Conservation (phyloP, 1,140 invertebrate genomes). For the Batillaria attramentaria region DNA sequence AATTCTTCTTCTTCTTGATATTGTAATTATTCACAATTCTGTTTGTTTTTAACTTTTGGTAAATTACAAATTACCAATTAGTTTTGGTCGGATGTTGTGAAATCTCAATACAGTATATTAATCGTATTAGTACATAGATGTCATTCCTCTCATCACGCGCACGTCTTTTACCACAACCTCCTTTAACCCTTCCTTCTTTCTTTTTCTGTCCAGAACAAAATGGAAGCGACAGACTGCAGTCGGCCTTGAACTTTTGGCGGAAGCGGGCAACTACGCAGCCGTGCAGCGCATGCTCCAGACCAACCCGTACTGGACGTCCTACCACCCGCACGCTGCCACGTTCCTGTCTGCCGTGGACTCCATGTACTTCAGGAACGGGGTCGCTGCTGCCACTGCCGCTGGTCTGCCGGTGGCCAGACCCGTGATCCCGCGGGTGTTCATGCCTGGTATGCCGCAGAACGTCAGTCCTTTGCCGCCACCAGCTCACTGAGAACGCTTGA, state of each 20-base stretch:
- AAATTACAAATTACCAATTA: too few species aligned
- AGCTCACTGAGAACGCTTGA: too few species aligned
- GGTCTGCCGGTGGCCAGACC: conserved; percentile 66
- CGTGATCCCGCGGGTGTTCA: conserved; percentile 57
- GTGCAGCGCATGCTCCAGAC: conserved; percentile 93
- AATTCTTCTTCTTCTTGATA: too few species aligned
- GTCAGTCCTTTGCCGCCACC: conserved; percentile 55
- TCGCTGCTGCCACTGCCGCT: conserved; percentile 40
- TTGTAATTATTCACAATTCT: too few species aligned
- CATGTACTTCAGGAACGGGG: conserved; percentile 69
- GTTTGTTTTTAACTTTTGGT: too few species aligned
- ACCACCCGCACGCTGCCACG: conserved; percentile 65
- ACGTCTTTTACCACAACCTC: too few species aligned
- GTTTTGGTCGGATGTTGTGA: too few species aligned
- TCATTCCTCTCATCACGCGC: too few species aligned
- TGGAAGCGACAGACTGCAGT: conserved; percentile 99
- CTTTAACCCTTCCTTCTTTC: too few species aligned
- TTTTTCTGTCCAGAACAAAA: conserved; percentile 88
- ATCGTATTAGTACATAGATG: too few species aligned
- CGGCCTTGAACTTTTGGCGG: conserved; percentile 93
- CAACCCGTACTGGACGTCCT: conserved; percentile 77
- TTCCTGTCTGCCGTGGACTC: conserved; percentile 65
- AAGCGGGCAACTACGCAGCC: conserved; percentile 96
- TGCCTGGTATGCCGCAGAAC: conserved; percentile 72
- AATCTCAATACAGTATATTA: too few species aligned